These are phyloP conservation scores for Glossophaga mutica DNA, from an alignment of 2,797 vertebrate species.

Conservation along the genomic window DNA sequence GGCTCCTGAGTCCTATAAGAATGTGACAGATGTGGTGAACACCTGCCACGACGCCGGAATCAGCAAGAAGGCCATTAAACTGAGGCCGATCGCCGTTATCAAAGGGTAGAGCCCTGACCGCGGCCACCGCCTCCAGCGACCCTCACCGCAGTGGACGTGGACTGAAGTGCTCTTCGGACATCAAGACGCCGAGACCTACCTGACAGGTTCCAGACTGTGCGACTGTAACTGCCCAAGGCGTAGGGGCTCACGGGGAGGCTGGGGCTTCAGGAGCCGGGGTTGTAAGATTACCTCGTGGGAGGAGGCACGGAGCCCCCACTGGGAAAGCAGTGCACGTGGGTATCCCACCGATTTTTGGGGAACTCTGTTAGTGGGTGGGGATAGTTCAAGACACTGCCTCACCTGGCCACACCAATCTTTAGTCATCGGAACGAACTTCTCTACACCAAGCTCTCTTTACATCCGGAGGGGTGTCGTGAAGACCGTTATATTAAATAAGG, in stretches of 20 bases:
- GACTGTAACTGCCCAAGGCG: slow-evolving; percentile 32
- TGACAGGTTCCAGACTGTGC: slow-evolving; percentile 20
- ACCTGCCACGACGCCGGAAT: slow-evolving; percentile 98
- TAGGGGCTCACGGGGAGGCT: not conserved
- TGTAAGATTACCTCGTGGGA: slow-evolving; percentile 14
- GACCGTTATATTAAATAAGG: slow-evolving; percentile 22
- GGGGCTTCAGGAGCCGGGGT: not conserved
- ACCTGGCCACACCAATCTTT: not conserved
- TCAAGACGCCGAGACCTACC: not conserved
- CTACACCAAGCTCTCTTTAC: not conserved
- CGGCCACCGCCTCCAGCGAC: rapidly evolving
- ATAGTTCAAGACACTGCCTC: not conserved
- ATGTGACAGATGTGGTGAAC: slow-evolving; percentile 97
- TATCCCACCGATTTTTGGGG: not conserved
- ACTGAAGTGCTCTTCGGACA: not conserved
- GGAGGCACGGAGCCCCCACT: not conserved
- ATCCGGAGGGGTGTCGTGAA: not conserved
- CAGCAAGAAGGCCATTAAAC: slow-evolving; percentile 98
- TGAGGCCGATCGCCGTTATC: slow-evolving; percentile 96
- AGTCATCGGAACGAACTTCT: not conserved
- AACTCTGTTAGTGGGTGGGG: not conserved
- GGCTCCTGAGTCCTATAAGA: slow-evolving; percentile 99
- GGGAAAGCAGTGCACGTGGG: not conserved
- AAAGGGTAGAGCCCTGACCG: slow-evolving; percentile 87
- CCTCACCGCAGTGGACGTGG: slow-evolving; percentile 38